Evolutionary conservation across 2,113 vertebrate genomes (phyloP), one percentile per base, ranked within the genome.

Genomic region (Lanius ludovicianus): DNA sequence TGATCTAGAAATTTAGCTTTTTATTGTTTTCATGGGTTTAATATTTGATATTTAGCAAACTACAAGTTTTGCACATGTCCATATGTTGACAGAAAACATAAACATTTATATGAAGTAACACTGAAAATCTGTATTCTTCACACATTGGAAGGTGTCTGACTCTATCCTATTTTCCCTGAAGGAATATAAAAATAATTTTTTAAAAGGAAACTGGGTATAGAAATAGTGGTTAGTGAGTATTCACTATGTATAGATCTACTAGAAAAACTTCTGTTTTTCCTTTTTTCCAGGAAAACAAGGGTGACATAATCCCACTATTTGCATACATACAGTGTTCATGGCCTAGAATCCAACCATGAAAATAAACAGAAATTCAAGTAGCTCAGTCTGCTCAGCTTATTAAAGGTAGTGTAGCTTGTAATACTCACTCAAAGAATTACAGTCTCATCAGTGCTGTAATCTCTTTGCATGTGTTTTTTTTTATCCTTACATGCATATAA

Each of bases 31-130:
- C 27, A 50, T 55, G 65, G 53, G 17, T 59, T 46, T 95, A 93
- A 57, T 69, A 69, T 78, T 94, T 85, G 44, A 28, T 89, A 46
- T 65, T 79, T 91, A 91, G 62, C 41, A 73, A 69, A 82, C 28
- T 55, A 18, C 2, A 10, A 62, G 28, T 93, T 87, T 94, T 92
- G 55, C n/a, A 64, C 28, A 21, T 76, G 25, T 86, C 89, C 62
- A 39, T 88, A 92, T 88, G 55, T 88, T 92, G 92, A 92, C 90
- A 91, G n/a, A 44, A 94, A 87, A 93, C 67, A 84, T 60, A 94
- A 93, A 92, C 63, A 65, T 88, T 93, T 94, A 37, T 46, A 23
- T 62, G 46, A 77, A 88, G 59, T 80, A 86, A 73, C 85, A 74
- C n/a, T 70, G 75, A 80, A 88, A 90, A 88, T 94, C 82, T 92